Base-by-base conservation (phyloP, 2,113 vertebrate species). In the Zootoca vivipara region DNA sequence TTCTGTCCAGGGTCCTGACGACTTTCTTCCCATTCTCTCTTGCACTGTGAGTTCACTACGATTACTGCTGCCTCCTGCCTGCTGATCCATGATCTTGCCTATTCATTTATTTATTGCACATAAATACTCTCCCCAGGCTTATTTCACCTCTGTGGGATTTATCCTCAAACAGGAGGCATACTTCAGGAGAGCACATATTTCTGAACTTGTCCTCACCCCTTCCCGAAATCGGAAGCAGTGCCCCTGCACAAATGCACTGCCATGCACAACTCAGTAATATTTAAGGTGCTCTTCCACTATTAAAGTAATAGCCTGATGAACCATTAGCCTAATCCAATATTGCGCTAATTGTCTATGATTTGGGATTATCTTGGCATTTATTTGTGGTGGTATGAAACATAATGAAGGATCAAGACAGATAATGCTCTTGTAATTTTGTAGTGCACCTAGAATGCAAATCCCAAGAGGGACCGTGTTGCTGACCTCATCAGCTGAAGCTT, bases 1-100 rank as follows among this genome's bases (percentile, higher is more conserved):
- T 85, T 77, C 85, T 86, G 85, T 86, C 85, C 75, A 86, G n/a
- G 85, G 75, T 86, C 64, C 77, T 86, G 85, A 79, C 70, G 12
- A 26, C 26, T 78, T 77, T 52, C 30, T 67, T 67, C 22, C 28
- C 12, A 69, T 52, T 30, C 75, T 42, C 30, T 20, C 35, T 78
- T 86, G 22, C 16, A 33, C 38, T 24, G 3, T 69, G 40, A 16
- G 18, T 22, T 62, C n/a, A 35, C 33, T 30, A 35, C 58, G 13
- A 62, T 62, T 62, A 62, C 28, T 30, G 10, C 58, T 78, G 38
- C 10, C 28, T 24, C 33, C 64, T 56, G 62, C 73, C 73, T n/a
- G 28, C 30, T 52, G 75, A 69, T 69, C 9, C 40, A 40, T 69
- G 15, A 33, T n/a, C 10, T 18, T n/a, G 69, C 22, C 42, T 84